Evolutionary conservation across 2,797 vertebrate genomes (phyloP).

Genomic region (Gouania willdenowi): DNA sequence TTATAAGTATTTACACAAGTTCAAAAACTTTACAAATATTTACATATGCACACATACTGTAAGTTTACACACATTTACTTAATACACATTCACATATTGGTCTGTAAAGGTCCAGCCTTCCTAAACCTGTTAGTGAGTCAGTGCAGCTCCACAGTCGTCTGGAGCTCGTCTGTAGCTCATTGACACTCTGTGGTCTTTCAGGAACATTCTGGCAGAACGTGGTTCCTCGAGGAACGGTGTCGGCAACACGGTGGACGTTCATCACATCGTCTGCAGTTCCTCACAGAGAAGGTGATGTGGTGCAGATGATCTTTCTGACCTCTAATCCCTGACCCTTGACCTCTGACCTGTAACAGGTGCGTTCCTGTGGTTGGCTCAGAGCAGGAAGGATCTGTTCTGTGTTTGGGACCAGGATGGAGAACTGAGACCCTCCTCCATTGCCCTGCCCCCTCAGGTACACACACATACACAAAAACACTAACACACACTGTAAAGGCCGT

Average conservation of each 20-base stretch:
- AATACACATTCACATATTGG: too few relatives aligned
- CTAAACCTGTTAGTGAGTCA: too few relatives aligned
- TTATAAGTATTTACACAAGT: too few relatives aligned
- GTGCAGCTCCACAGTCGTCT: too few relatives aligned
- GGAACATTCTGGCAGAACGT: conserved; percentile 92
- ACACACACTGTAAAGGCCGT: too few relatives aligned
- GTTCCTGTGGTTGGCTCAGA: conserved; percentile 93
- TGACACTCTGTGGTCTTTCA: conserved; percentile 47
- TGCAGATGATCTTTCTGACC: neutral
- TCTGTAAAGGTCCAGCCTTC: too few relatives aligned
- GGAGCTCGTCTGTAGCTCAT: too few relatives aligned
- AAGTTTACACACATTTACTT: too few relatives aligned
- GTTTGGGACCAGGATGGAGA: conserved; percentile 86
- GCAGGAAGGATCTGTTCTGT: conserved; percentile 91
- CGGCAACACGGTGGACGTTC: conserved; percentile 90
- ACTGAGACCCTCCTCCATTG: conserved; percentile 86
- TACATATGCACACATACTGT: too few relatives aligned
- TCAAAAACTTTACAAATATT: too few relatives aligned
- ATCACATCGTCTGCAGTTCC: conserved; percentile 85
- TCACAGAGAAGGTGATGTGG: conserved; percentile 77
- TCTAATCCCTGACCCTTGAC: neutral
- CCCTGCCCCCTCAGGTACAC: conserved; percentile 83
- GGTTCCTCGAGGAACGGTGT: conserved; percentile 90
- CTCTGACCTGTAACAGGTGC: conserved; percentile 74
- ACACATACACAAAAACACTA: too few relatives aligned